A percentile compares a stretch with the other conserved stretches of the same genome.
Conservation (phyloP, 2,888 invertebrate species). For the Pachycephus smyrnensis region DNA sequence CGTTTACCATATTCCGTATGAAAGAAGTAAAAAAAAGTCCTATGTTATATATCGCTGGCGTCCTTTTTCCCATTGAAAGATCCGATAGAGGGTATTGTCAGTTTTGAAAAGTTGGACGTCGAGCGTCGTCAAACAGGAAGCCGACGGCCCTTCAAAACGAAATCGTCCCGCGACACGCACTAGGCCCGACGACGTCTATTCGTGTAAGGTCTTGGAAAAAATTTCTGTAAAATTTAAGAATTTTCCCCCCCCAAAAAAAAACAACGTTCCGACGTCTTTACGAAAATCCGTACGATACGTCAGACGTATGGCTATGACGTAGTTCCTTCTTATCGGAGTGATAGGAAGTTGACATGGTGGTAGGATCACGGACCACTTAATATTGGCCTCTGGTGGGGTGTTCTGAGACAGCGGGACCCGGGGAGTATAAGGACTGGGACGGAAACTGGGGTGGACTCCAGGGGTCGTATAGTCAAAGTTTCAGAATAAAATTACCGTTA, state of each 20-base stretch:
- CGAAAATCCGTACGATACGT: not conserved
- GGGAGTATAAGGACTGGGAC: not conserved
- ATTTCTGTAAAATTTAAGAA: not conserved
- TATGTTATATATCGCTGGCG: not conserved
- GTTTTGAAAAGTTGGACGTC: not conserved
- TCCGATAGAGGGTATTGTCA: not conserved
- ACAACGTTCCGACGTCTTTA: not conserved
- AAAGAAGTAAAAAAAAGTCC: not conserved
- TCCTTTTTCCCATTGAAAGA: not conserved
- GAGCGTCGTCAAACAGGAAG: not conserved
- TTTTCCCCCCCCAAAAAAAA: not conserved
- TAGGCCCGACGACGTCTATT: not conserved
- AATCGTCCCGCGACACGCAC: not conserved
- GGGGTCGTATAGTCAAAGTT: slow-evolving; percentile 30
- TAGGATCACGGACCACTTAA: slow-evolving; percentile 15
- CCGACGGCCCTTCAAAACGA: not conserved
- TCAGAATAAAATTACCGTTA: slow-evolving; percentile 54
- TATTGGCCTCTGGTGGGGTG: slow-evolving; percentile 17
- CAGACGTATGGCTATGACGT: not conserved
- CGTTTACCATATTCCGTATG: not conserved
- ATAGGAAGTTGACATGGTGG: not conserved
- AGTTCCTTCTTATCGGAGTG: not conserved
- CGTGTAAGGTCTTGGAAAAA: not conserved
- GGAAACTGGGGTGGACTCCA: not conserved
- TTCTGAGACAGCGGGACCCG: not conserved